A percentile compares a stretch with the other conserved stretches of the same genome.
These are phyloP conservation scores for Acleris sparsana DNA, from an alignment of 2,888 invertebrate genomes.

Conservation along the genomic window DNA sequence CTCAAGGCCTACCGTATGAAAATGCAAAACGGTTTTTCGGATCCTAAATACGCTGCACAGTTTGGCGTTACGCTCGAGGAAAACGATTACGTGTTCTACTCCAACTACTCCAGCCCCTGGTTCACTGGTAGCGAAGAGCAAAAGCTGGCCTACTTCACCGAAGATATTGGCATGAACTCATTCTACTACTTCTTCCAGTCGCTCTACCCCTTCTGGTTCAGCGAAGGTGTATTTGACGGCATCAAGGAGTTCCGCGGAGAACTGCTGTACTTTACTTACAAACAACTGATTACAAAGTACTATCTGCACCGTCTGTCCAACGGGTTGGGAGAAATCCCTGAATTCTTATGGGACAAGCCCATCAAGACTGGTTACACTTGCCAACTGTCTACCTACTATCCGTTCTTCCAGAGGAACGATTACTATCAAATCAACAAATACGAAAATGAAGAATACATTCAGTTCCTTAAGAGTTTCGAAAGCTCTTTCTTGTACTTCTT, in stretches of 20 bases:
- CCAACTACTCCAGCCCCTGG: slow-evolving; percentile 83
- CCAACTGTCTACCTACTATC: slow-evolving; percentile 54
- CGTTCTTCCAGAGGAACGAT: slow-evolving; percentile 84
- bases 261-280: slow-evolving; percentile 85
- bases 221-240: slow-evolving; percentile 67
- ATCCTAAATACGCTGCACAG: slow-evolving; percentile 52
- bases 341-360: slow-evolving; percentile 84
- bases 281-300: slow-evolving; percentile 87
- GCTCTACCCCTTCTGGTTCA: slow-evolving; percentile 86
- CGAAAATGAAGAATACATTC: slow-evolving; percentile 70
- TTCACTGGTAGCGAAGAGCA: slow-evolving; percentile 82
- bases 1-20: slow-evolving; percentile 68
- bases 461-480: slow-evolving; percentile 85
- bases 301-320: slow-evolving; percentile 87
- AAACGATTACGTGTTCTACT: slow-evolving; percentile 75
- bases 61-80: slow-evolving; percentile 68
- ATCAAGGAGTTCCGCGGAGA: slow-evolving; percentile 85
- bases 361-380: slow-evolving; percentile 65
- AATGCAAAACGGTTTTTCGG: slow-evolving; percentile 60
- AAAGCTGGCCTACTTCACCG: slow-evolving; percentile 86
- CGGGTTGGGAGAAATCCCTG: slow-evolving; percentile 84
- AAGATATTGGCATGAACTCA: slow-evolving; percentile 87
- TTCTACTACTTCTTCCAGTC: slow-evolving; percentile 87
- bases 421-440: slow-evolving; percentile 83
- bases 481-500: slow-evolving; percentile 77